These are phyloP conservation scores for Drosophila arawakana DNA, from an alignment of 1,140 invertebrate genomes.

Conservation along the genomic window DNA sequence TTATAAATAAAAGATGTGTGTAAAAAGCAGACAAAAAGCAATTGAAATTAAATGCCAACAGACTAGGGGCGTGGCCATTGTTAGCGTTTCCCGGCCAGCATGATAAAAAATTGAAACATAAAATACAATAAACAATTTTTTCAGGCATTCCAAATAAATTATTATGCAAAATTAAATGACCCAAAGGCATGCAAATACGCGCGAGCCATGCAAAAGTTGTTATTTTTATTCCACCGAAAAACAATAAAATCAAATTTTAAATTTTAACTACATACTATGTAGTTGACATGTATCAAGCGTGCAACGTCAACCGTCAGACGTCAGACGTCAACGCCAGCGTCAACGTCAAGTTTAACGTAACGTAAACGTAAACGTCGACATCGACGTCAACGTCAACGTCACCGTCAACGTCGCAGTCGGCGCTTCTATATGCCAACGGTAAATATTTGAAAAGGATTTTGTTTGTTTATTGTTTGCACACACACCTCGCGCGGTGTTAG, in stretches of 20 bases:
- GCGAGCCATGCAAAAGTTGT: constrained; percentile 13
- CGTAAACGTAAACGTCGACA: constrained; percentile 12
- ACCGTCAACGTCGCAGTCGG: constrained; percentile 38
- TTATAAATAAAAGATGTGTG: constrained; percentile 75
- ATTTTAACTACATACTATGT: constrained; percentile 57
- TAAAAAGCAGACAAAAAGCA: constrained; percentile 69
- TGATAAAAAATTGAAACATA: constrained; percentile 80
- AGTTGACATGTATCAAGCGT: constrained; percentile 22
- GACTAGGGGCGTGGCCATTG: constrained; percentile 70
- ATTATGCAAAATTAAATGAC: constrained; percentile 83
- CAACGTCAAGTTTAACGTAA: constrained; percentile 1
- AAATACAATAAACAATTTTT: constrained; percentile 70
- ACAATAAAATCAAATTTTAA: constrained; percentile 74
- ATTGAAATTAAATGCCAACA: constrained; percentile 80
- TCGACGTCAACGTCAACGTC: constrained; percentile 33
- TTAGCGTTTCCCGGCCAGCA: constrained; percentile 33
- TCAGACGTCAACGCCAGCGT: constrained; percentile 10
- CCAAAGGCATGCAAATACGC: constrained; percentile 66
- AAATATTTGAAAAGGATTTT: constrained; percentile 85
- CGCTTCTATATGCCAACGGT: constrained; percentile 77
- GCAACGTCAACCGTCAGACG: constrained; percentile 4
- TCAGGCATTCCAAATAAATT: constrained; percentile 74
- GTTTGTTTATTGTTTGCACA: constrained; percentile 84
- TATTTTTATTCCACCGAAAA: constrained; percentile 12
- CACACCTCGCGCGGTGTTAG: constrained; percentile 83